These are phyloP conservation scores for Cheirogaleus major DNA, from an alignment of 2,797 vertebrate species.

Conservation along the genomic window DNA sequence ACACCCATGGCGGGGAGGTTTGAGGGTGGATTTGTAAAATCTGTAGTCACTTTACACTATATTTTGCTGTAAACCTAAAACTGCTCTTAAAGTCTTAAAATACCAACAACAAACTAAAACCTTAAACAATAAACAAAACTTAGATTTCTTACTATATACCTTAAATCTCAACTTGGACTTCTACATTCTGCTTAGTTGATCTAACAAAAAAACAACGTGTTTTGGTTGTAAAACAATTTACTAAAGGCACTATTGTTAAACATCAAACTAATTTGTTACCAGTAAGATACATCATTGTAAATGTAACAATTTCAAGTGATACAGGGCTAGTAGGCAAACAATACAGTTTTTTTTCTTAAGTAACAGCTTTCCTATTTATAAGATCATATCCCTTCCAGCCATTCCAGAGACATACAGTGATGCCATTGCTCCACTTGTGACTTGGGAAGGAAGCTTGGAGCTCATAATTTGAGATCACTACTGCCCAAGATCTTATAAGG, in stretches of 20 bases:
- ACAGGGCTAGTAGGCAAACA: conserved; percentile 63
- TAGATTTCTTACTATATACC: conserved; percentile 25
- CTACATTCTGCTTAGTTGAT: conserved; percentile 47
- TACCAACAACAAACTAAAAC: conserved; percentile 10
- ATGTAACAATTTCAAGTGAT: conserved; percentile 64
- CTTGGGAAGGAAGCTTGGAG: neutral
- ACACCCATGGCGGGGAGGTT: neutral
- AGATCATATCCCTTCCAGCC: neutral
- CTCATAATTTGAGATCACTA: neutral
- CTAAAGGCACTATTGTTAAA: conserved; percentile 79
- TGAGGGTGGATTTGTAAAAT: neutral
- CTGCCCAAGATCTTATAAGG: neutral
- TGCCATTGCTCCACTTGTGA: neutral
- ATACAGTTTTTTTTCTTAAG: neutral
- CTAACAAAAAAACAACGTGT: conserved; percentile 69
- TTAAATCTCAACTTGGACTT: conserved; percentile 11
- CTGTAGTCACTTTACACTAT: neutral
- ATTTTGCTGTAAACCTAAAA: conserved; percentile 11
- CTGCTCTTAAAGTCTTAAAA: neutral
- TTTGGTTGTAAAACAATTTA: conserved; percentile 78
- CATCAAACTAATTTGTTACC: conserved; percentile 65
- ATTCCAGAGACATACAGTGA: neutral
- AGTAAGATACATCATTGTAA: conserved; percentile 71
- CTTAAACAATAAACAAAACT: conserved; percentile 29
- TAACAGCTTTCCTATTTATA: conserved; percentile 59